Percentiles rank a stretch among this genome's conserved stretches.
phyloP scores from a whole-genome alignment of 2,113 vertebrate species.

The Rissa tridactyla region DNA sequence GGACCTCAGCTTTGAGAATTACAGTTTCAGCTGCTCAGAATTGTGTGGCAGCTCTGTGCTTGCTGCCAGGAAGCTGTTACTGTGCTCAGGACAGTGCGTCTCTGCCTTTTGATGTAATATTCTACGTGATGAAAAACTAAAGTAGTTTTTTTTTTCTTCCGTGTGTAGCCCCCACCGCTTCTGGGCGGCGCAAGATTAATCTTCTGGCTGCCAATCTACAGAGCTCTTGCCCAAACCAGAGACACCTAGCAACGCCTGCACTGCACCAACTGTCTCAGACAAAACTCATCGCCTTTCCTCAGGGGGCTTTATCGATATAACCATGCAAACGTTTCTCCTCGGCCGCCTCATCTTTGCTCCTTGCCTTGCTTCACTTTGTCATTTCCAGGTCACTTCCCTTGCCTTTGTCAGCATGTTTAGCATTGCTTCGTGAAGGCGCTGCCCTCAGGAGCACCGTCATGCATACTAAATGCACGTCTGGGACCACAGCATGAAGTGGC shows the following conservation, averaged over 20 bases:
- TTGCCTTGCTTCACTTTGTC: constrained; percentile 44
- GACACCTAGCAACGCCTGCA: neutral
- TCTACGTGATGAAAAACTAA: constrained; percentile 58
- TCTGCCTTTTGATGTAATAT: neutral
- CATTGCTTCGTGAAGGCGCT: neutral
- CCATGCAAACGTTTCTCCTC: neutral
- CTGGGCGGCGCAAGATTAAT: constrained; percentile 19
- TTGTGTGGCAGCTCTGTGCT: neutral
- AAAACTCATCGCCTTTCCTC: neutral
- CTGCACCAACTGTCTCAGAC: neutral
- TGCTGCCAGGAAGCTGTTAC: constrained; percentile 36
- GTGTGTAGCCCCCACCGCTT: neutral
- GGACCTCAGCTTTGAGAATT: neutral
- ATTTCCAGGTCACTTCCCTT: constrained; percentile 68
- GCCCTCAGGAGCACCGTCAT: constrained; percentile 3
- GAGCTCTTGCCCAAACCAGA: neutral
- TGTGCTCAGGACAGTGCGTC: constrained; percentile 9
- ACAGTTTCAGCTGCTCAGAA: neutral
- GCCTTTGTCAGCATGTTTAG: constrained; percentile 48
- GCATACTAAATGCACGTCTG: constrained; percentile 18
- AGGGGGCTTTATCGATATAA: neutral
- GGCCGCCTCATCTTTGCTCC: constrained; percentile 13
- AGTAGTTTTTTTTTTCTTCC: neutral
- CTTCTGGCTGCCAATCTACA: constrained; percentile 1
- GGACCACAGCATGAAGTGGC: neutral